Evolutionary conservation across 2,797 vertebrate genomes (phyloP), one percentile per base, ranked within the genome.

Genomic region (Enteromius viviparus): DNA sequence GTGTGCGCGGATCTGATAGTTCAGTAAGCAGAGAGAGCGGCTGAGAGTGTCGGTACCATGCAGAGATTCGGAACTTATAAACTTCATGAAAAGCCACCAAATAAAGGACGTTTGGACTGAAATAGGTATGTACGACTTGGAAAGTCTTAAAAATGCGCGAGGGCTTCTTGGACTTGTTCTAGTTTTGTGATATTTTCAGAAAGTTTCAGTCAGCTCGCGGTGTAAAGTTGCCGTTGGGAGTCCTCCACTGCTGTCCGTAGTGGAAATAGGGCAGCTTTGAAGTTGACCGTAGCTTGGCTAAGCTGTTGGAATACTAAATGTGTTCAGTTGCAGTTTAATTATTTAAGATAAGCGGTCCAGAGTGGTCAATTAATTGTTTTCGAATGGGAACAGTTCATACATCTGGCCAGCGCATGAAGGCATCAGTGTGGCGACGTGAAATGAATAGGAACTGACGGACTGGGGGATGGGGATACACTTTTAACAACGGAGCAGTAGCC

Each of bases 11-110:
- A 78, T 80, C 85, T 17, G 70, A 42, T 66, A 81, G 79, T 70
- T 64, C 58, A 72, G 84, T 76, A 87, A 79, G 86, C 68, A 55
- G 84, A 88, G 84, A 86, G 89, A 55, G 91, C 90, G 84, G 89
- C 80, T 86, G 82, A 85, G 87, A 51, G 85, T 91, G 90, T 89
- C 26, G 85, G 80, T 92, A 94, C 93, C 91, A 95, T 95, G 94
- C 93, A 87, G 92, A 91, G 88, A 92, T 92, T 92, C 87, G 94
- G 91, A 94, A 87, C 86, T 88, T 85, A 70, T 53, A 91, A 95
- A 95, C 90, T 91, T 87, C 87, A 90, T 84, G 89, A 90, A 88
- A 94, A 94, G 84, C 91, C 92, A 83, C 93, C 93, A 10, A 92
- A 92, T 80, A 87, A 89, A 75, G 80, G 90, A 87, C 68, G 85